Base-by-base conservation (phyloP, 2,797 vertebrate genomes). In the Amblyopsis hoosieri region DNA sequence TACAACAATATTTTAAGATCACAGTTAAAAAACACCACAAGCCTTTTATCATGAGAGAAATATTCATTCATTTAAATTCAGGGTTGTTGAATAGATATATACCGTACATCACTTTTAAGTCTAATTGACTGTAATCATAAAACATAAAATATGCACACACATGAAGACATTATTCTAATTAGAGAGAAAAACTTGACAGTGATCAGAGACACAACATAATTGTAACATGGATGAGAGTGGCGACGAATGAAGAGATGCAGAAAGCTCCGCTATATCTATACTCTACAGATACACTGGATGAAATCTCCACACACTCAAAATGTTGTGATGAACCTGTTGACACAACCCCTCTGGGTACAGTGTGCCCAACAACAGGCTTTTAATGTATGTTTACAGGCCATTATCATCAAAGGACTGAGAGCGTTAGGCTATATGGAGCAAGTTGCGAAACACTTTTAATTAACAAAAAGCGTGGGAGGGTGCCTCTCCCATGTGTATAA, bases 91-190 rank as follows among this genome's bases (percentile, higher is more conserved):
- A 45, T 33, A 50, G 45, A 46, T 64, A 57, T 42, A 45, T 56
- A 64, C 59, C 54, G 70, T 53, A 3, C 23, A 23, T 23, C 23
- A 57, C 48, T 51, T 69, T 69, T 74, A 65, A 49, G 57, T 60
- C 55, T 73, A 66, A 67, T 54, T 72, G 29, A 58, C 76, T 75
- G 54, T 80, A 83, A 83, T 83, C 55, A 17, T 17, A 17, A 17
- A 17, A 13, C 19, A 19, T 19, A 19, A 19, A 19, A 61, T 14
- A 57, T 57, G 63, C 51, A 17, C 45, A 62, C 23, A 60, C 19
- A 66, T 45, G 52, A 58, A 48, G 65, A 54, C 49, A 33, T 17
- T 14, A 37, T 62, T 48, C 11, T 29, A 79, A 85, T 85, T 81
- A 87, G 66, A 85, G 75, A 49, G 33, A 5, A 6, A 6, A 37